Base-by-base conservation (phyloP, 2,888 invertebrate species). In the Sminthurides aquaticus region DNA sequence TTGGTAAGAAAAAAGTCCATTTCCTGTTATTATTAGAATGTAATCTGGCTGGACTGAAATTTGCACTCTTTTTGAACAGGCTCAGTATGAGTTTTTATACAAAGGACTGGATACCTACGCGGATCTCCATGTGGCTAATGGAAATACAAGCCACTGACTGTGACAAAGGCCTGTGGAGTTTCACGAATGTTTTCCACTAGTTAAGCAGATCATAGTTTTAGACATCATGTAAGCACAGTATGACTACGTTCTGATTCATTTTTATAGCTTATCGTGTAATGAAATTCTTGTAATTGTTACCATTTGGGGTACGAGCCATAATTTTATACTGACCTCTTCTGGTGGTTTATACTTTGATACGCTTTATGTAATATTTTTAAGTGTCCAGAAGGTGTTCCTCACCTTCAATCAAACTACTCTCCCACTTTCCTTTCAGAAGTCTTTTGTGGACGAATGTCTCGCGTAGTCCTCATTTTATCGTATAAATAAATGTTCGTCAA, bases 11-110 rank as follows among this genome's bases (percentile, higher is more conserved):
- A n/a, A n/a, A n/a, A n/a, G n/a, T n/a, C n/a, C n/a, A n/a, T n/a
- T n/a, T n/a, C n/a, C n/a, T n/a, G n/a, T n/a, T n/a, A n/a, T n/a
- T n/a, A n/a, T n/a, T n/a, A n/a, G n/a, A n/a, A n/a, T n/a, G n/a
- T n/a, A n/a, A n/a, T n/a, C n/a, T n/a, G n/a, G n/a, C n/a, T n/a
- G n/a, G n/a, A n/a, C n/a, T n/a, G n/a, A n/a, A n/a, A n/a, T n/a
- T n/a, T n/a, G n/a, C n/a, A n/a, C n/a, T n/a, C n/a, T n/a, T n/a
- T n/a, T n/a, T n/a, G n/a, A n/a, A n/a, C 82, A 92, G 91, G 86
- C 89, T 79, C 92, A 92, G 82, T 93, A 92, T 81, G 91, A 92
- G 84, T 92, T 92, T 82, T 84, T 93, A 76, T 90, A 93, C 82
- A 88, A 91, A 82, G 91, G 91, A 79, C 89, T 92, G 80, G 84